Conservation (phyloP, 2,888 invertebrate genomes). For the Eupithecia abbreviata region DNA sequence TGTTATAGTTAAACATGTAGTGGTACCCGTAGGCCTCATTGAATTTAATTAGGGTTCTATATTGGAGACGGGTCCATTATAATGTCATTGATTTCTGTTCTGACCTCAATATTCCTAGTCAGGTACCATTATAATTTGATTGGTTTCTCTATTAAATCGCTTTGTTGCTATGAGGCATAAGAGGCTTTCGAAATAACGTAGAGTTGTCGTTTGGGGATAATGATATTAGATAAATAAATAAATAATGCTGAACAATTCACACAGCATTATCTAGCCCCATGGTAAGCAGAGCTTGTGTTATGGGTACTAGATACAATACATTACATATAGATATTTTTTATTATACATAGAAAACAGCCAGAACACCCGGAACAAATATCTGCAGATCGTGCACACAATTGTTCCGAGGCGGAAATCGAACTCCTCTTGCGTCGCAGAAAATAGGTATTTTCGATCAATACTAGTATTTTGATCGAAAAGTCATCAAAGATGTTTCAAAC, state of each 20-base stretch:
- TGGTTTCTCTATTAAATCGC: constrained; percentile 1
- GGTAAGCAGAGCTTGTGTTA: no score
- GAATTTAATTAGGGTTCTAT: constrained; percentile 61
- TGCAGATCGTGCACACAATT: no score
- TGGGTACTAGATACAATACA: no score
- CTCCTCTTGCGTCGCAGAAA: no score
- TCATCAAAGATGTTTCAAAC: not conserved
- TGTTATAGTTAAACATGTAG: constrained; percentile 35
- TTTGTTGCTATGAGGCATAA: not conserved
- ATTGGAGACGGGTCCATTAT: not conserved
- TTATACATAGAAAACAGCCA: no score
- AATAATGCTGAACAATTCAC: no score
- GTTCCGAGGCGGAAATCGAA: no score
- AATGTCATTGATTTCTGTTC: constrained; percentile 4
- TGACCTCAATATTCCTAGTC: not conserved
- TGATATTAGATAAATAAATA: not conserved
- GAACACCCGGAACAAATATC: no score
- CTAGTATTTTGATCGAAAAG: not conserved
- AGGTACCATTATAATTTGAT: constrained; percentile 9
- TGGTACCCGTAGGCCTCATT: constrained; percentile 45
- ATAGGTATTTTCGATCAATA: no score
- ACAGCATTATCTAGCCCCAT: no score
- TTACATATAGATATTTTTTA: no score
- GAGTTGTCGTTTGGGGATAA: not conserved
- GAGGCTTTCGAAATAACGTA: not conserved